These are phyloP conservation scores for Adineta ricciae DNA, from an alignment of 2,888 invertebrate species.

Conservation along the genomic window DNA sequence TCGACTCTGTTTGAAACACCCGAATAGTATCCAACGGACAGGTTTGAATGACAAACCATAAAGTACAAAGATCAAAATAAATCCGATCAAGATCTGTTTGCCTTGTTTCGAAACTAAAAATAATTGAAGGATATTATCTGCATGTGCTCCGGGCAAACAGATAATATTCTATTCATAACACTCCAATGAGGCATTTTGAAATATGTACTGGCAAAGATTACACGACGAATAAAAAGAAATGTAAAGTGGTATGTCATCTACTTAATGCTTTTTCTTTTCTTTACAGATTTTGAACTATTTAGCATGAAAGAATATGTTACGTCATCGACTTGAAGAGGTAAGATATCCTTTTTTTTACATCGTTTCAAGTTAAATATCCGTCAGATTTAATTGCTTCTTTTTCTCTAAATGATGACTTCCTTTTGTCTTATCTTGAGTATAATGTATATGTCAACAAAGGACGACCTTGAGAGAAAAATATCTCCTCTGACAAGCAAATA, in stretches of 20 bases:
- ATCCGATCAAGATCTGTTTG: not conserved
- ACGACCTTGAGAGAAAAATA: too few relatives aligned
- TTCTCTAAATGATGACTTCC: too few relatives aligned
- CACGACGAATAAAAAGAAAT: not conserved
- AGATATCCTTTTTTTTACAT: not conserved
- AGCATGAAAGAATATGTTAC: not conserved
- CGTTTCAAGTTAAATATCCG: not conserved
- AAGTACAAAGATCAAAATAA: not conserved
- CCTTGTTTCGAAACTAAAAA: constrained; percentile 7
- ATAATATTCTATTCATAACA: not conserved
- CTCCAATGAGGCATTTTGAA: too few relatives aligned
- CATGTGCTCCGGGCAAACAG: not conserved
- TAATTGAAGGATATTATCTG: not conserved
- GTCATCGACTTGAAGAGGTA: not conserved
- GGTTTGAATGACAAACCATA: not conserved
- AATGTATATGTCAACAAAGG: too few relatives aligned
- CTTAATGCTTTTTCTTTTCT: not conserved
- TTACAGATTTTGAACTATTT: not conserved
- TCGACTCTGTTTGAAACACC: too few relatives aligned
- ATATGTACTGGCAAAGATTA: not conserved
- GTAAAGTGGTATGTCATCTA: not conserved
- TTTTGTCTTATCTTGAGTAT: too few relatives aligned
- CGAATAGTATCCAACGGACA: not conserved
- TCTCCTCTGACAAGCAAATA: not conserved
- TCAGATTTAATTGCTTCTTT: too few relatives aligned